Base-by-base conservation (phyloP, 1,140 invertebrate genomes). In the Pentalonia nigronervosa region DNA sequence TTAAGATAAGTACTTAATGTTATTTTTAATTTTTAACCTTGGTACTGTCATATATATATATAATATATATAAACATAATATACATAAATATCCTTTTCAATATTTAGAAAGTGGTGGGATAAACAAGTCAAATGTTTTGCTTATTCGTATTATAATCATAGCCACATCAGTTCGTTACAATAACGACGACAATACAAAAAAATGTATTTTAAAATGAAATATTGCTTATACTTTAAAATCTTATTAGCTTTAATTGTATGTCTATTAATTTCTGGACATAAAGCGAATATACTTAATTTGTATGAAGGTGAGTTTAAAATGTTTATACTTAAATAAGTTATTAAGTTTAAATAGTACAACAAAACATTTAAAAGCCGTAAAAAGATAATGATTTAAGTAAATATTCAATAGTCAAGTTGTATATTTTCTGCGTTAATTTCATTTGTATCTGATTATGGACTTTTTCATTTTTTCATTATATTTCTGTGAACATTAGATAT, bases 11-110 rank as follows among this genome's bases (percentile, higher is more conserved):
- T 76, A n/a, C 30, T n/a, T 76, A n/a, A 76, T 76, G 6, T 76
- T n/a, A n/a, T n/a, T 17, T 76, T 76, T 11, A 76, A 76, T 76
- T 34, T 76, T 20, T 45, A 45, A 47, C 84, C 84, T 87, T 87
- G 84, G 25, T 30, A 53, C 17, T 45, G 7, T 88, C 20, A 47
- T 88, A 41, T 95, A 47, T 88, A 41, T 95, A 96, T 45, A 47
- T 30, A 53, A 30, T 45, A 20, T 8, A 87, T 17, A 14, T 34
- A 76, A 76, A 76, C 60, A 76, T 76, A 76, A 76, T 17, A 76
- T n/a, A 76, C 30, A 76, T 76, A 76, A 76, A n/a, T 76, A n/a
- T 76, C 6, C 6, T 76, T 76, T 76, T 17, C 14, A 76, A n/a
- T n/a, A 76, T n/a, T n/a, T 17, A 34, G 4, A 76, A 76, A n/a